phyloP scores from a whole-genome alignment of 1,140 invertebrate genomes.

The Varroa destructor region DNA sequence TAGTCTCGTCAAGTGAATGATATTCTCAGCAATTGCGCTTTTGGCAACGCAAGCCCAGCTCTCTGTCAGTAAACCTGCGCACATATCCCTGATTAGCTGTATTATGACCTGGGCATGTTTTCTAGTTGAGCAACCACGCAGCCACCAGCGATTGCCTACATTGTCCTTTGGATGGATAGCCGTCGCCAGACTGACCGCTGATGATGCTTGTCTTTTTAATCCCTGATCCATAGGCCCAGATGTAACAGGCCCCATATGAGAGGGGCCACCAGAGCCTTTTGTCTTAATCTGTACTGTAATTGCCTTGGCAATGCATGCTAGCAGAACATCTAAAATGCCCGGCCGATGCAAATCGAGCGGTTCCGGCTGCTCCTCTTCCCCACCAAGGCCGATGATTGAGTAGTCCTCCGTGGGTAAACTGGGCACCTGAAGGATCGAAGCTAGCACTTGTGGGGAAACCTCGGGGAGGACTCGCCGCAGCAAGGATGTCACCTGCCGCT shows the following conservation, averaged over 20 bases:
- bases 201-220: constrained; percentile 32
- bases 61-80: constrained; percentile 66
- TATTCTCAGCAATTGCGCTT: constrained; percentile 75
- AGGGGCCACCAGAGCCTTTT: constrained; percentile 49
- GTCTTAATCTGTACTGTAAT: constrained; percentile 73
- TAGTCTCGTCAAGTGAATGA: constrained; percentile 67
- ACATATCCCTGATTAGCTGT: constrained; percentile 75
- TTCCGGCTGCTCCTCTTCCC: constrained; percentile 40
- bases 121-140: constrained; percentile 62
- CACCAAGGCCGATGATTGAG: constrained; percentile 45
- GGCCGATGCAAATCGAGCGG: constrained; percentile 49
- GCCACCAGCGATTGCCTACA: constrained; percentile 61
- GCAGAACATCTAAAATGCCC: constrained; percentile 63
- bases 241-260: constrained; percentile 50
- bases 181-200: constrained; percentile 36
- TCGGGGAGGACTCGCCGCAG: constrained; percentile 68
- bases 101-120: constrained; percentile 77
- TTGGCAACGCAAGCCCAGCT: constrained; percentile 75
- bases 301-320: constrained; percentile 71
- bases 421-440: constrained; percentile 51
- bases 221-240: constrained; percentile 47
- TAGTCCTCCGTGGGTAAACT: constrained; percentile 61
- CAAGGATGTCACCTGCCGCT: constrained; percentile 71
- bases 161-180: constrained; percentile 38
- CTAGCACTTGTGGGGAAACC: constrained; percentile 50